Evolutionary conservation across 2,113 vertebrate species (phyloP), one percentile per base, ranked within the genome.

Genomic region (Tyrannus savana): DNA sequence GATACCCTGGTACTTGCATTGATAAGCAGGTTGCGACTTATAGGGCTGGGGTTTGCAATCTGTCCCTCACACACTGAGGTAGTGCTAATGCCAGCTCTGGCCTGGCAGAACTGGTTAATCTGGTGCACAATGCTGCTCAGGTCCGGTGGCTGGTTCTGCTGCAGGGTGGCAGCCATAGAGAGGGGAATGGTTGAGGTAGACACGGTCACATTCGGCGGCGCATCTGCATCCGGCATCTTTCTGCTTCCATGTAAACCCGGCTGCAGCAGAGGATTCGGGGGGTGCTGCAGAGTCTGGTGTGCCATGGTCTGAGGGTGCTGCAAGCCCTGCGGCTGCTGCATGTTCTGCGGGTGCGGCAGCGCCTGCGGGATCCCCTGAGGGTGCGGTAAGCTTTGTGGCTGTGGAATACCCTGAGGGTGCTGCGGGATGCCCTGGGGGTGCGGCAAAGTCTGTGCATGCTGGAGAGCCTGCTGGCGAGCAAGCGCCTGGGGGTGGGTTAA

Each of bases 161-260:
- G 99, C 97, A 99, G 97, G 87, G 98, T 99, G 71, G 98, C 98
- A 90, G 98, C 99, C 99, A 99, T 99, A 84, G 99, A 99, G 93
- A 99, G 99, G 93, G 99, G 99, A 98, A 99, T 99, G 98, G 99
- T 99, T 99, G 99, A 99, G 99, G 99, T 99, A 99, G 99, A 99
- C 98, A 99, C 99, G 95, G 99, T 99, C 98, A 99, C 99, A 97
- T 99, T 99, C 94, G 99, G 99, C 89, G 99, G 99, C 52, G 98
- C 99, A 28, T 99, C 99, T 87, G 98, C 98, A 81, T 99, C 99
- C n/a, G 99, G 98, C 98, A 99, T 98, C 98, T 99, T 99, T 94
- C 99, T 98, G 97, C 98, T 97, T 96, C 98, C 99, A 91, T 99
- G 99, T 96, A 98, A 97, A 95, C 98, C 98, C 41, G 98, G 98